phyloP scores from a whole-genome alignment of 2,797 vertebrate species.

The Bryconaethiops microstoma region DNA sequence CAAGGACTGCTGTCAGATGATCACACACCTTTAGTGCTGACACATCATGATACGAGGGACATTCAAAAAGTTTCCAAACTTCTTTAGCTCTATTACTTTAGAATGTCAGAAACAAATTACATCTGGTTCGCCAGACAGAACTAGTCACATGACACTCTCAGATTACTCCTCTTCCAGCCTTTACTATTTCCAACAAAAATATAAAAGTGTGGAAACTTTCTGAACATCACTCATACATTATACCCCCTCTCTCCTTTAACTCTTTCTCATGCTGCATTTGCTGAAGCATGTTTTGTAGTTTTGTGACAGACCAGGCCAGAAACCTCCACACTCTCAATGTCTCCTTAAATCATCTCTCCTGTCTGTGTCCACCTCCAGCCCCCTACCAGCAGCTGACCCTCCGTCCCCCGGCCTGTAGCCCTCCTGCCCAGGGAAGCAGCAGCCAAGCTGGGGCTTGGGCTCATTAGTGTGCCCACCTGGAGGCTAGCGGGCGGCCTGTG shows the following conservation, averaged over 20 bases:
- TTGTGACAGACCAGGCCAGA: conserved; percentile 48
- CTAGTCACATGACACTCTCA: no score
- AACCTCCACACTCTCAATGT: conserved; percentile 38
- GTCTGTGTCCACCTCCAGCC: conserved; percentile 66
- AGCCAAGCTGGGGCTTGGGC: conserved; percentile 73
- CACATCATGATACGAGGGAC: conserved; percentile 1
- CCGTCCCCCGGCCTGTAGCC: conserved; percentile 68
- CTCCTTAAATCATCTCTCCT: conserved; percentile 21
- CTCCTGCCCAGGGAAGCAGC: conserved; percentile 72
- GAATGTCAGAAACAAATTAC: no score
- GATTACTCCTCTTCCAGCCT: no score
- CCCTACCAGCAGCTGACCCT: conserved; percentile 74
- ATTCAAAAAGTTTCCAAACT: no score
- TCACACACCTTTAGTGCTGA: conserved; percentile 25
- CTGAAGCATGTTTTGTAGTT: conserved; percentile 52
- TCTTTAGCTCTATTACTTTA: no score
- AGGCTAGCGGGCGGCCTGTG: conserved; percentile 77
- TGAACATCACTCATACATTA: not conserved
- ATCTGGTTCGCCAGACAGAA: no score
- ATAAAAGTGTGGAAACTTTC: no score
- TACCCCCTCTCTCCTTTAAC: not conserved
- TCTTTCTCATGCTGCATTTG: not conserved
- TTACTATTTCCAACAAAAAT: no score
- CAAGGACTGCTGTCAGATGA: not conserved
- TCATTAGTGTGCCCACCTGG: conserved; percentile 90